These are phyloP conservation scores for Cyphotilapia sp. DNA, from an alignment of 2,113 vertebrate species.

Conservation along the genomic window DNA sequence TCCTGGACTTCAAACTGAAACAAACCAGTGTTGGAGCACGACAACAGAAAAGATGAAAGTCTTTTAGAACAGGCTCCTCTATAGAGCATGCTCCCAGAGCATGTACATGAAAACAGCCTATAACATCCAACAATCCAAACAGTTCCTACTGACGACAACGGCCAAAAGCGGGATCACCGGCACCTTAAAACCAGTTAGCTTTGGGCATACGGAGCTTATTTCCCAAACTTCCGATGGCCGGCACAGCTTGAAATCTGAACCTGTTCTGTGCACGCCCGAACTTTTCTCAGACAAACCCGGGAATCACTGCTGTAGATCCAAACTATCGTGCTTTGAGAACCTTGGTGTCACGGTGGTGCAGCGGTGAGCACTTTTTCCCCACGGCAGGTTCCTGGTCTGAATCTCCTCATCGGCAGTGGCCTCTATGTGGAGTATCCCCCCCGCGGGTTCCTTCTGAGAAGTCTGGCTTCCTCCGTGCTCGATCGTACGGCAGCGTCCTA, in stretches of 20 bases:
- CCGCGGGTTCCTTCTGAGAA: background rate
- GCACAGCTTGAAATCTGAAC: background rate
- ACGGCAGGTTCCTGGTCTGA: background rate
- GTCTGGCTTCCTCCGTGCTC: background rate
- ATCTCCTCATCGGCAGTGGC: background rate
- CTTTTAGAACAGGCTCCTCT: background rate
- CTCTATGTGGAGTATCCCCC: background rate
- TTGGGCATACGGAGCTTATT: background rate
- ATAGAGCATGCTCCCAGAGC: background rate
- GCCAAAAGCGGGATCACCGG: background rate
- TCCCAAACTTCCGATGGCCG: background rate
- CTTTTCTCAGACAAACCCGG: background rate
- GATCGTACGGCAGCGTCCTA: rapidly evolving
- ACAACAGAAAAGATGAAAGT: background rate
- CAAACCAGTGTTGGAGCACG: rapidly evolving
- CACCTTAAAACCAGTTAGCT: background rate
- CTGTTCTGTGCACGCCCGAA: background rate
- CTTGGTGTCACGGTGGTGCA: background rate
- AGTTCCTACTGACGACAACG: background rate
- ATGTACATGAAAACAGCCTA: background rate
- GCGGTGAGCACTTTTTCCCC: background rate
- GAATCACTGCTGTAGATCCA: too few relatives aligned
- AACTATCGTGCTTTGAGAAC: too few relatives aligned
- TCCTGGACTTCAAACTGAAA: background rate
- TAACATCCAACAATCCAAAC: background rate